Evolutionary conservation across 2,113 vertebrate species (phyloP).

Genomic region (Colistium nudipinnis): DNA sequence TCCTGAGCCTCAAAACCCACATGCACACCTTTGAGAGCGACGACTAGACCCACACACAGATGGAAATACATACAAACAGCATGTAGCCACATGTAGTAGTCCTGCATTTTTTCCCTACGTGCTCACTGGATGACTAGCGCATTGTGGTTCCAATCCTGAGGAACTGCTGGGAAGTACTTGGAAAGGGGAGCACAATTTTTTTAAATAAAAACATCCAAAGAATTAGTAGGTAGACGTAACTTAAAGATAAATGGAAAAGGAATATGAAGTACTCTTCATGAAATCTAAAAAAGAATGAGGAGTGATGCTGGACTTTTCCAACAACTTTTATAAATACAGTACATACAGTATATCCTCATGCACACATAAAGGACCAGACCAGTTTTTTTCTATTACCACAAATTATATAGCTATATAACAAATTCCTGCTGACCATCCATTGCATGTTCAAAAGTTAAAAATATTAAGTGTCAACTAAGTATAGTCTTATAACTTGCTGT

Average conservation of each 20-base stretch:
- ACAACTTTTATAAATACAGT: not conserved
- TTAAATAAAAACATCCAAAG: slow-evolving; percentile 18
- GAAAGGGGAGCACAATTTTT: slow-evolving; percentile 12
- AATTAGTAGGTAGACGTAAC: slow-evolving; percentile 4
- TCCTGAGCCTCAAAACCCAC: slow-evolving; percentile 93
- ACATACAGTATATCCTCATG: not conserved
- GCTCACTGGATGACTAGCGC: slow-evolving; percentile 17
- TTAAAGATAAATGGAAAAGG: slow-evolving; percentile 25
- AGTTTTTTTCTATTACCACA: too few species aligned
- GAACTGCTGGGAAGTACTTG: slow-evolving; percentile 21
- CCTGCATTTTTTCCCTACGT: slow-evolving; percentile 29
- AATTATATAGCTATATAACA: not conserved
- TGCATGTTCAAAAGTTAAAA: slow-evolving; percentile 5
- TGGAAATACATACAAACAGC: slow-evolving; percentile 20
- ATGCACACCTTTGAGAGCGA: slow-evolving; percentile 94
- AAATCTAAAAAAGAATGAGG: not conserved
- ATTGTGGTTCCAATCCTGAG: slow-evolving; percentile 27
- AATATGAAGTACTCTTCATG: slow-evolving; percentile 12
- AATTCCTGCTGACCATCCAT: not conserved
- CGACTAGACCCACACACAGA: slow-evolving; percentile 78
- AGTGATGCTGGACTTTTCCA: not conserved
- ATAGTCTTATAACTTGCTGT: not conserved
- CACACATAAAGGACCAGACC: not conserved
- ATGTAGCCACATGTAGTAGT: slow-evolving; percentile 26
- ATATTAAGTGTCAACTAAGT: slow-evolving; percentile 1